phyloP scores from a whole-genome alignment of 1,140 invertebrate genomes.

The Cyrtorhinus lividipennis region DNA sequence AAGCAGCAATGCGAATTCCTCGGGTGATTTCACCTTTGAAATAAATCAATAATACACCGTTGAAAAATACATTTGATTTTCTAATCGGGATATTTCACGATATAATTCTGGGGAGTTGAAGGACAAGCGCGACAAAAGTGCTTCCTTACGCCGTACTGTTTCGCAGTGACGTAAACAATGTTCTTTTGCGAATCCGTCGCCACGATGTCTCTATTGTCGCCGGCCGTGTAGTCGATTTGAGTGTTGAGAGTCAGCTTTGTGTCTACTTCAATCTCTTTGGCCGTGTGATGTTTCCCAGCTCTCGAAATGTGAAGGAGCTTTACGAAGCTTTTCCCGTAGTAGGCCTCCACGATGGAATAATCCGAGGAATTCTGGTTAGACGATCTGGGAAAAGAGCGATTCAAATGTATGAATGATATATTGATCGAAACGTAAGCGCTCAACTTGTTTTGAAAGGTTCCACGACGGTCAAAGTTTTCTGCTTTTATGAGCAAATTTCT shows the following conservation, averaged over 20 bases:
- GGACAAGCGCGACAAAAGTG: too few species aligned
- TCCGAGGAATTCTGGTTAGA: too few species aligned
- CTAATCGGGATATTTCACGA: neutral
- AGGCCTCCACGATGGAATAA: conserved; percentile 1
- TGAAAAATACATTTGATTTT: too few species aligned
- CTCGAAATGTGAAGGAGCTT: conserved; percentile 53
- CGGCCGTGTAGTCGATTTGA: conserved; percentile 45
- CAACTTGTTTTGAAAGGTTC: too few species aligned
- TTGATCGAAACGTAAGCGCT: too few species aligned
- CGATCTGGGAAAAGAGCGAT: too few species aligned
- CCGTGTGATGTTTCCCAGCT: conserved; percentile 44
- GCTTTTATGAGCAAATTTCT: too few species aligned
- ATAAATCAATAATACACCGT: too few species aligned
- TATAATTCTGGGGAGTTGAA: too few species aligned
- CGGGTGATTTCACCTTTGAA: conserved; percentile 43
- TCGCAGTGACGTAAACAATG: conserved; percentile 62
- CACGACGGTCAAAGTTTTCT: too few species aligned
- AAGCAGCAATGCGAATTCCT: conserved; percentile 52
- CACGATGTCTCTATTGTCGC: conserved; percentile 56
- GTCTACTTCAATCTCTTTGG: conserved; percentile 56
- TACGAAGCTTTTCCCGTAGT: conserved; percentile 56
- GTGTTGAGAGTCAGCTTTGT: conserved; percentile 51
- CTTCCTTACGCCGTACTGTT: conserved; percentile 49
- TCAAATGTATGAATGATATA: too few species aligned
- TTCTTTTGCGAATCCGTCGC: conserved; percentile 72